Base-by-base conservation (phyloP, 2,888 invertebrate genomes). In the Drosophila prostipennis region DNA sequence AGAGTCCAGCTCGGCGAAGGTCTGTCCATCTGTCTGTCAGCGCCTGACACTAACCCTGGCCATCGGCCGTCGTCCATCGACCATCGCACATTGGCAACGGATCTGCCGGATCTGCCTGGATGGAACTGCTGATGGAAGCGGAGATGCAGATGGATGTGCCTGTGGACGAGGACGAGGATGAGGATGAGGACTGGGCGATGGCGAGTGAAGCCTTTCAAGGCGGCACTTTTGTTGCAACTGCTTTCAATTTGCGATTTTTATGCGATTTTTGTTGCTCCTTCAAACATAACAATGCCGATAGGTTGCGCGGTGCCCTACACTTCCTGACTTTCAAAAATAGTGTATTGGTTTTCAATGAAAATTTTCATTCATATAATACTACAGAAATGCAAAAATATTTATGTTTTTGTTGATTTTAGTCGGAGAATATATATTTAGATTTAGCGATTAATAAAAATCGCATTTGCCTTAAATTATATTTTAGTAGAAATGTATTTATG, bases 171-270 rank as follows among this genome's bases (percentile, higher is more conserved):
- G 48, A 32, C 19, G 32, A 6, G 29, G 23, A 26, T 26, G 43
- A 7, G 32, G 34, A 19, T 19, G 14, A 49, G 19, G 36, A 19
- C 7, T 37, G 45, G 53, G 45, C 8, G 55, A 26, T 26, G 45
- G 11, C 14, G 48, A 48, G 43, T 23, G 40, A 42, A 58, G 49
- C 42, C 53, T 51, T 51, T 45, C 54, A 26, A 34, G 58, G 81
- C 85, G 85, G 82, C 80, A 60, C 82, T 74, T 79, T 74, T 55
- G 53, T 64, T 69, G 53, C 36, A 61, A 46, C 58, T 67, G 67
- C 83, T 63, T 79, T 79, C 82, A 78, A 84, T 82, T 82, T 85
- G 73, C 72, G 40, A 55, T 56, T 73, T 82, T 82, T 84, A 82
- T 73, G 85, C 53, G 85, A 73, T 59, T 84, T 79, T 82, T 82